These are phyloP conservation scores for Triplophysa siluroides DNA, from an alignment of 2,113 vertebrate genomes.

Conservation along the genomic window DNA sequence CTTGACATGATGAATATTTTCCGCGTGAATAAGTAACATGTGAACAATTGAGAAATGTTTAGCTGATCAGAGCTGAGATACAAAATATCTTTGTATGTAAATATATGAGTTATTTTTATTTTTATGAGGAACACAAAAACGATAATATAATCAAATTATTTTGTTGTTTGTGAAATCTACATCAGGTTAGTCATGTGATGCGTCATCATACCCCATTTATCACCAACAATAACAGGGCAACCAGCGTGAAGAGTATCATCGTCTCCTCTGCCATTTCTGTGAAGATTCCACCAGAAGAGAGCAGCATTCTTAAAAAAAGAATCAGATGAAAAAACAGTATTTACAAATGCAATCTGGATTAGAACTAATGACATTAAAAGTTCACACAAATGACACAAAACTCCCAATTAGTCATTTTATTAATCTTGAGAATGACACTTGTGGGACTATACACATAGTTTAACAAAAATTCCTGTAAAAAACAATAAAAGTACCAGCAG, in stretches of 20 bases:
- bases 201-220: conserved; percentile 89
- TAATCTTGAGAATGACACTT: no score
- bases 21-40: background rate
- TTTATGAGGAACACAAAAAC: no score
- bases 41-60: background rate
- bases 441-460: no score
- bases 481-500: no score
- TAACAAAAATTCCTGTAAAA: no score
- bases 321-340: background rate
- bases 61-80: background rate
- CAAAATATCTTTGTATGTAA: background rate
- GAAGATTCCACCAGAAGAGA: conserved; percentile 97
- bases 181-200: background rate
- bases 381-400: no score
- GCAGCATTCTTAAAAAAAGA: conserved; percentile 81
- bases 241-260: conserved; percentile 87
- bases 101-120: background rate
- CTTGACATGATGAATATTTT: background rate
- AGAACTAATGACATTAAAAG: no score
- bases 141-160: no score
- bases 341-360: background rate
- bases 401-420: no score
- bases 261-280: conserved; percentile 80
- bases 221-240: conserved; percentile 88
- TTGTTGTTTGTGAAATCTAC: no score